Percentiles rank a stretch among this genome's conserved stretches.
Conservation (phyloP, 2,113 vertebrate species). For the Hydrolagus affinis region DNA sequence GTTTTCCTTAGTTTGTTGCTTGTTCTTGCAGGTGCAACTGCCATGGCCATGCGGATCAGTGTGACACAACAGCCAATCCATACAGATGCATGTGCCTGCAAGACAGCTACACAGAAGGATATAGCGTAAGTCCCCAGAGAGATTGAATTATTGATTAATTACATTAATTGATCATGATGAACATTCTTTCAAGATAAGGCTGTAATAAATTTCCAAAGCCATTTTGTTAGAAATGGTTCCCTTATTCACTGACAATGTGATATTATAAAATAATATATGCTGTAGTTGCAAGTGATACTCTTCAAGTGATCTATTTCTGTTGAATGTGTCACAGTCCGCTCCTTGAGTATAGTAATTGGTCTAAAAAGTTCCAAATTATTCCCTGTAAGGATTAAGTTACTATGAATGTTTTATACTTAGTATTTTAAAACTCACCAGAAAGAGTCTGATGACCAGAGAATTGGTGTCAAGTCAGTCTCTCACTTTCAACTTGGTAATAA, state of each 20-base stretch:
- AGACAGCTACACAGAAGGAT: slow-evolving; percentile 72
- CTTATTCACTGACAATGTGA: too few relatives aligned
- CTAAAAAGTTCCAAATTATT: slow-evolving; percentile 44
- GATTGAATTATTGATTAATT: slow-evolving; percentile 41
- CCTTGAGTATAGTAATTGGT: slow-evolving; percentile 47
- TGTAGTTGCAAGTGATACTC: background rate
- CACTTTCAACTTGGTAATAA: background rate
- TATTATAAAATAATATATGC: too few relatives aligned
- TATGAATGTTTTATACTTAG: slow-evolving; percentile 50
- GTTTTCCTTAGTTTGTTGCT: slow-evolving; percentile 2
- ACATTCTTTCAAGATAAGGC: background rate
- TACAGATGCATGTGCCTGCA: slow-evolving; percentile 70
- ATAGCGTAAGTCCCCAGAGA: slow-evolving; percentile 64
- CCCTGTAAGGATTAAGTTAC: slow-evolving; percentile 46
- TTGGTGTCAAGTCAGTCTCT: background rate
- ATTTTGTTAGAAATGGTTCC: background rate
- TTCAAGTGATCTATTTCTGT: background rate
- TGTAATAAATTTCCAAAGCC: background rate
- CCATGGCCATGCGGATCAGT: slow-evolving; percentile 71
- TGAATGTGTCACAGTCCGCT: background rate
- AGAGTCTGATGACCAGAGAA: slow-evolving; percentile 38
- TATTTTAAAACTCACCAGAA: slow-evolving; percentile 45
- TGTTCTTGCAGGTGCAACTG: slow-evolving; percentile 71
- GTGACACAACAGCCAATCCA: slow-evolving; percentile 56
- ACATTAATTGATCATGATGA: slow-evolving; percentile 28